Percentiles rank a stretch among this genome's conserved stretches.
phyloP scores from a whole-genome alignment of 2,888 invertebrate genomes.

The Aphodius sticticus region DNA sequence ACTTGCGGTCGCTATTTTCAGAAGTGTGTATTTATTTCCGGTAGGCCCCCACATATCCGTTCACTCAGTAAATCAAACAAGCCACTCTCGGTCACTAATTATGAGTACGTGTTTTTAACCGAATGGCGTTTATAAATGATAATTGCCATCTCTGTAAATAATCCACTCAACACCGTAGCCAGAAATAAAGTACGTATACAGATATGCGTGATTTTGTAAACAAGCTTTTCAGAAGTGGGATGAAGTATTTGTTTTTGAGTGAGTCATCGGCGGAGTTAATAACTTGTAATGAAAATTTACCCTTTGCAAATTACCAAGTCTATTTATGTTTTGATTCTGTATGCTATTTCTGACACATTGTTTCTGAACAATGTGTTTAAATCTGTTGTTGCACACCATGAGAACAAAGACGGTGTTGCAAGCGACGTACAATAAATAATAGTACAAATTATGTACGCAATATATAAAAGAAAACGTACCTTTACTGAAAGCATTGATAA shows the following conservation, averaged over 20 bases:
- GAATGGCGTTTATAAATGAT: neutral
- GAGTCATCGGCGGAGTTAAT: too few species aligned
- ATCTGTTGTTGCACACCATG: too few species aligned
- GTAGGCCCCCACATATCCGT: neutral
- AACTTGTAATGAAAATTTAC: too few species aligned
- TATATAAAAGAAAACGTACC: too few species aligned
- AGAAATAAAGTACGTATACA: neutral
- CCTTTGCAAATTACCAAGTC: too few species aligned
- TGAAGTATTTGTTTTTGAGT: neutral
- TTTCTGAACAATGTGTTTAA: too few species aligned
- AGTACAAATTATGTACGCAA: too few species aligned
- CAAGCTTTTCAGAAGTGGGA: neutral
- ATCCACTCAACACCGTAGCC: neutral
- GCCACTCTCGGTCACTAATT: neutral
- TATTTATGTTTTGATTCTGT: too few species aligned
- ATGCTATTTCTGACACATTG: too few species aligned
- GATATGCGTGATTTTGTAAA: neutral
- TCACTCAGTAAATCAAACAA: neutral
- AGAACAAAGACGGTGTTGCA: too few species aligned
- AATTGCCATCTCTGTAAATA: neutral
- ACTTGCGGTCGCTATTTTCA: neutral
- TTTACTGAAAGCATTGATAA: too few species aligned
- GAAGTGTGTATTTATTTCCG: conserved; percentile 4
- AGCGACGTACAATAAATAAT: too few species aligned
- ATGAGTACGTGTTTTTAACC: neutral